Percentiles rank a stretch among this genome's conserved stretches.
These are phyloP conservation scores for Pristionchus pacificus DNA, from an alignment of 1,140 invertebrate species.

Conservation along the genomic window DNA sequence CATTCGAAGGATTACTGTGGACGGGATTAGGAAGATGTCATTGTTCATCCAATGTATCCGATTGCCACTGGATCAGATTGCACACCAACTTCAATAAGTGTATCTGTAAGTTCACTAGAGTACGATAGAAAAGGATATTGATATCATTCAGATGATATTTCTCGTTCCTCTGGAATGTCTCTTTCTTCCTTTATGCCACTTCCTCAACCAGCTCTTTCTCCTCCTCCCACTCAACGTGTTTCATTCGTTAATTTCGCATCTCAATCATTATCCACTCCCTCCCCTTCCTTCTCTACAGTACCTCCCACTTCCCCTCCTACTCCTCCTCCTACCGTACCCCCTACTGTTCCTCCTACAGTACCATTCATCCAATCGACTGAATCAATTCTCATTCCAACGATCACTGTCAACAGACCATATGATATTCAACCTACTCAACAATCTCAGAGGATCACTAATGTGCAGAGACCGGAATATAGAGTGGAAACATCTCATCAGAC, in stretches of 20 bases:
- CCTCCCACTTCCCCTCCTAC: too few relatives aligned
- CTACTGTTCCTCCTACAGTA: too few relatives aligned
- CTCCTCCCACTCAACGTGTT: not conserved
- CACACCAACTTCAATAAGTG: slow-evolving; percentile 57
- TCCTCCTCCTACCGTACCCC: too few relatives aligned
- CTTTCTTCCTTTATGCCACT: not conserved
- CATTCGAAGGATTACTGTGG: slow-evolving; percentile 54
- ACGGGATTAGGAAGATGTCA: slow-evolving; percentile 50
- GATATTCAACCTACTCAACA: too few relatives aligned
- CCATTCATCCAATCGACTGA: too few relatives aligned
- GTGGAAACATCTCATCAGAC: too few relatives aligned
- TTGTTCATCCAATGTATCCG: slow-evolving; percentile 46
- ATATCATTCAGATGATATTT: slow-evolving; percentile 24
- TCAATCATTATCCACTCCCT: too few relatives aligned
- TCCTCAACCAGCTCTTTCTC: not conserved
- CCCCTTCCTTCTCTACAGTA: too few relatives aligned
- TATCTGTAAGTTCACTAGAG: slow-evolving; percentile 42
- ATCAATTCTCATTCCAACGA: too few relatives aligned
- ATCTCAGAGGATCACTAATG: too few relatives aligned
- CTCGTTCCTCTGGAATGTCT: not conserved
- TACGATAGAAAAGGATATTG: not conserved
- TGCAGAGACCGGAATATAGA: too few relatives aligned
- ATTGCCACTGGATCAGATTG: slow-evolving; percentile 56
- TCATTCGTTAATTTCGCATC: not conserved
- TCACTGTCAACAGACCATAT: too few relatives aligned